Base-by-base conservation (phyloP, 1,140 invertebrate genomes). In the Nasonia longicornis region DNA sequence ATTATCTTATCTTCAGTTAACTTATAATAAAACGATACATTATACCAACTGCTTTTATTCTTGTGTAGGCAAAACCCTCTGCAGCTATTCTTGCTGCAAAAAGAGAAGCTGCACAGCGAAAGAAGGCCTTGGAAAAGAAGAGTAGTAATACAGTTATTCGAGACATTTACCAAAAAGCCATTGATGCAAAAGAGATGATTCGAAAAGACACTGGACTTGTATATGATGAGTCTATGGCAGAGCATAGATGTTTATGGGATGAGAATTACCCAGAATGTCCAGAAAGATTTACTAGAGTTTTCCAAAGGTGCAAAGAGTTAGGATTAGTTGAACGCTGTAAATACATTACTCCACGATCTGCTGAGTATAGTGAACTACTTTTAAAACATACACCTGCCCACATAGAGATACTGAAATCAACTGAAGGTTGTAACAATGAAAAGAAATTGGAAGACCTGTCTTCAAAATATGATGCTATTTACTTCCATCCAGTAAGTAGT, bases 171-270 rank as follows among this genome's bases (percentile, higher is more conserved):
- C 87, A 91, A 38, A 88, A 94, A 92, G 93, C 94, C n/a, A 92
- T 94, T 86, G 93, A 93, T 81, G 91, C 94, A 1, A 94, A 94
- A 86, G 87, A 86, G 0, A 89, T 92, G 85, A 86, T 92, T 16
- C 91, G 91, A 26, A 92, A 92, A 16, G 85, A 91, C 12, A 98
- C 97, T 2, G 96, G 96, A 0, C 87, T 98, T 3, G 92, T 96
- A 66, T 97, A 94, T 85, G 95, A 98, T 87, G 91, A 92, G 72
- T 91, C 92, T 2, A 97, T 97, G 96, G 86, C 91, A 1, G 92
- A 96, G 75, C 97, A 97, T 87, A 85, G 89, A 22, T 97, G 96
- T 87, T 89, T 95, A 0, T 98, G 97, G 97, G 96, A 98, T 90
- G 84, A 91, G 7, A 92, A 93, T 74, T 96, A 97, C 91, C 95